These are phyloP conservation scores for Pseudachorutes palmiensis DNA, from an alignment of 1,140 invertebrate genomes.

Conservation along the genomic window DNA sequence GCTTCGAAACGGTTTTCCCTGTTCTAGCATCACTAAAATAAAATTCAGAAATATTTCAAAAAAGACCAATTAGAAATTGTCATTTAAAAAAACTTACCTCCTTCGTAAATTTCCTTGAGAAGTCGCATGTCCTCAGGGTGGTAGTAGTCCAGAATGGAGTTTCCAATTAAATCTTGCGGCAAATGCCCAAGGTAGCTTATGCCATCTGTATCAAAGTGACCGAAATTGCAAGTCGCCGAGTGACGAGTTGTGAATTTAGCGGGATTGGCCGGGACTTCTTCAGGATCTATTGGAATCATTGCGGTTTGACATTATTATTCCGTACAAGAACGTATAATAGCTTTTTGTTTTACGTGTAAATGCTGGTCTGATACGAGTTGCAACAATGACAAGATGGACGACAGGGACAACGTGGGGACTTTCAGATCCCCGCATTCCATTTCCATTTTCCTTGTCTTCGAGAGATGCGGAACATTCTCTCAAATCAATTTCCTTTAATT, in stretches of 20 bases:
- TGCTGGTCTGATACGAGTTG: conserved; percentile 60
- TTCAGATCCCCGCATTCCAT: neutral
- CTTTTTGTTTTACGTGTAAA: conserved; percentile 57
- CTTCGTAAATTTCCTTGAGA: conserved; percentile 35
- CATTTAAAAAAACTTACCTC: conserved; percentile 50
- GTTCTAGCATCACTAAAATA: conserved; percentile 49
- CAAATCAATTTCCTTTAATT: conserved; percentile 44
- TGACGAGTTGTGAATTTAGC: conserved; percentile 66
- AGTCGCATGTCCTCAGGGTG: conserved; percentile 67
- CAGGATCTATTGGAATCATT: conserved; percentile 29
- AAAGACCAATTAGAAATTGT: conserved; percentile 13
- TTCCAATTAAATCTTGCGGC: conserved; percentile 76
- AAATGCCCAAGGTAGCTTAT: conserved; percentile 76
- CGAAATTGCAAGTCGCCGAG: conserved; percentile 60
- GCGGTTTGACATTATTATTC: too few species aligned
- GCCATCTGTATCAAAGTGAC: conserved; percentile 65
- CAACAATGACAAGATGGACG: conserved; percentile 55
- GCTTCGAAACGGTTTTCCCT: conserved; percentile 61
- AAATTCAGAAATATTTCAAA: conserved; percentile 7
- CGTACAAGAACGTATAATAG: neutral
- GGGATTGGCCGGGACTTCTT: conserved; percentile 40
- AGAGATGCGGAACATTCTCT: neutral
- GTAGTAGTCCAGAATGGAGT: conserved; percentile 75
- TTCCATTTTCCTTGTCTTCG: neutral
- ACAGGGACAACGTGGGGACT: conserved; percentile 9